Evolutionary conservation across 1,140 invertebrate genomes (phyloP), one percentile per base, ranked within the genome.

Genomic region (Heliconius melpomene): DNA sequence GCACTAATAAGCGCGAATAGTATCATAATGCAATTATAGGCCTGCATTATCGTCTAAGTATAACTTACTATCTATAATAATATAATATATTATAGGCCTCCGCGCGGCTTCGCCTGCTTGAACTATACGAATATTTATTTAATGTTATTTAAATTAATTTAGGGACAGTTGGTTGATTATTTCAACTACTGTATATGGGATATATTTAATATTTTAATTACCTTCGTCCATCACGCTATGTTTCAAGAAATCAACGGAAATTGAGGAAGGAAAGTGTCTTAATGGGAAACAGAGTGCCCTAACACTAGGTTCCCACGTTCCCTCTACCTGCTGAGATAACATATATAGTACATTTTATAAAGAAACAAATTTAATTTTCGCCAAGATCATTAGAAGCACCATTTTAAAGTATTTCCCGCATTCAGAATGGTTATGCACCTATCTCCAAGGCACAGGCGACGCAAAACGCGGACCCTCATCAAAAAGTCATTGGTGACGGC

Each of bases 401-500:
- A 75, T 66, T 75, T 60, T 66, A 75, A 75, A 60, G 36, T 38
- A 26, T 32, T 32, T 66, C 23, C n/a, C 32, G 23, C 54, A 29
- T 74, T 74, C 26, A 75, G 16, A 66, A 70, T 77, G 71, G 40
- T 70, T 66, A 75, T 20, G 57, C 3, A 46, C 60, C 66, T 80
- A 80, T 80, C 78, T 79, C 46, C n/a, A 26, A 36, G 32, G 40
- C 66, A 50, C 75, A 75, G 76, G 76, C 72, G 72, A 66, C 32
- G 46, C 72, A 46, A 70, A 81, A 75, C 32, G 40, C 40, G 72
- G 72, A 78, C 75, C 72, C 72, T 81, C 79, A 81, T 81, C 79
- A 81, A 81, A 81, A 81, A 78, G 29, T 50, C 79, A 78, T 81
- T 78, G 54, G 70, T 78, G 71, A 36, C 32, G 71, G 54, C n/a